phyloP scores from a whole-genome alignment of 1,140 invertebrate species.

The Platyura marginata region DNA sequence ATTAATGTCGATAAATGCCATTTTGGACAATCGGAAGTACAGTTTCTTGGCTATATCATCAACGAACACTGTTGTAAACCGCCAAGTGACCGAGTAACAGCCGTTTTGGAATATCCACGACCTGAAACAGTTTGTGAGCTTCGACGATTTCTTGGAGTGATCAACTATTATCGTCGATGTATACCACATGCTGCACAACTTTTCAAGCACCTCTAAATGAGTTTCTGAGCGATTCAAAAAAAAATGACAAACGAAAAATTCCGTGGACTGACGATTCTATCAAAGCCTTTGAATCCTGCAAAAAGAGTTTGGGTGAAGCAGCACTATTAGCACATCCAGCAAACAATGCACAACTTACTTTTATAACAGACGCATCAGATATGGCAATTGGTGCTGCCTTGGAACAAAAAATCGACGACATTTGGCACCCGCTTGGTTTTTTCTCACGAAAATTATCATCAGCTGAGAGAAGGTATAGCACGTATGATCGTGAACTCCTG shows the following conservation, averaged over 20 bases:
- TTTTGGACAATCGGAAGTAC: constrained; percentile 10
- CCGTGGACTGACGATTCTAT: constrained; percentile 12
- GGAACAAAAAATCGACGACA: constrained; percentile 12
- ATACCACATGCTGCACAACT: constrained; percentile 12
- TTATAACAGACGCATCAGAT: constrained; percentile 20
- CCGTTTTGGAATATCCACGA: constrained; percentile 8
- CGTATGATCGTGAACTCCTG: constrained; percentile 24
- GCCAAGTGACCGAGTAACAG: constrained; percentile 8
- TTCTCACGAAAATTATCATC: constrained; percentile 18
- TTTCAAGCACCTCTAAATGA: constrained; percentile 9
- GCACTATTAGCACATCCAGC: constrained; percentile 12
- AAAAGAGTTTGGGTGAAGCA: constrained; percentile 13
- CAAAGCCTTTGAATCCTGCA: constrained; percentile 21
- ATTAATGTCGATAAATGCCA: constrained; percentile 14
- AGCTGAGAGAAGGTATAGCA: constrained; percentile 12
- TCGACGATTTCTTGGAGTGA: constrained; percentile 15
- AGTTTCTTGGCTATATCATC: constrained; percentile 10
- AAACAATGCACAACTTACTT: constrained; percentile 4
- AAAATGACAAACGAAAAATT: constrained; percentile 13
- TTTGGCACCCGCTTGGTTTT: constrained; percentile 21
- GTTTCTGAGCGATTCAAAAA: constrained; percentile 7
- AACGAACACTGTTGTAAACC: constrained; percentile 6
- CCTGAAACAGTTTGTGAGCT: constrained; percentile 11
- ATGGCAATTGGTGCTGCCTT: constrained; percentile 18
- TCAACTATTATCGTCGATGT: constrained; percentile 16